Evolutionary conservation across 2,888 invertebrate genomes (phyloP).

Genomic region (Eilema caniola): DNA sequence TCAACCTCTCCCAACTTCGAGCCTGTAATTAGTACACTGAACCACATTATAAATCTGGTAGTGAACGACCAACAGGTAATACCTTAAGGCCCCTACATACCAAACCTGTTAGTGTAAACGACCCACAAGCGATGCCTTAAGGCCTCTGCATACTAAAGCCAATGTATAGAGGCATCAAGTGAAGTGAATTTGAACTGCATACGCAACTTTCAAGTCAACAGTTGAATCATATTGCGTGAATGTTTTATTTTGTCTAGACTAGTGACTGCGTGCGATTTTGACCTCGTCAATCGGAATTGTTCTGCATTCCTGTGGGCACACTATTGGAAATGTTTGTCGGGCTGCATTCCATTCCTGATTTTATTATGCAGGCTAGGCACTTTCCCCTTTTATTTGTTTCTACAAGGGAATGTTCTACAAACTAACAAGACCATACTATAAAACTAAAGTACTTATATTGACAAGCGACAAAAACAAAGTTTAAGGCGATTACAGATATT

Average conservation of each 20-base stretch:
- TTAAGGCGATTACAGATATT: too few species aligned
- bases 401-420: too few species aligned
- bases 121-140: conserved; percentile 3
- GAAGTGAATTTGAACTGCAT: conserved; percentile 4
- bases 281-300: conserved; percentile 16
- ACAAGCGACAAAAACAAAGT: too few species aligned
- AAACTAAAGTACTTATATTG: too few species aligned
- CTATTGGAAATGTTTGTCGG: conserved; percentile 1
- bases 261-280: conserved; percentile 11
- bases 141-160: background rate
- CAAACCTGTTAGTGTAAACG: background rate
- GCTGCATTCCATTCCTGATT: background rate
- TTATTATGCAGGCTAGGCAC: background rate
- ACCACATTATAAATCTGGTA: background rate
- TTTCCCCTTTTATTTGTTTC: background rate
- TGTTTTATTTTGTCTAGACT: conserved; percentile 23
- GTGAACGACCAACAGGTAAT: background rate
- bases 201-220: background rate
- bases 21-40: background rate
- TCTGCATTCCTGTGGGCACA: background rate
- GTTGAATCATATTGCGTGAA: background rate
- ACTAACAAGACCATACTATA: too few species aligned
- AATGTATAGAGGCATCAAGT: background rate
- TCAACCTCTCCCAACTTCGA: background rate
- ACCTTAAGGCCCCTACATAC: too few species aligned